Evolutionary conservation across 1,140 invertebrate genomes (phyloP).

Genomic region (Stenopsyche tienmushanensis): DNA sequence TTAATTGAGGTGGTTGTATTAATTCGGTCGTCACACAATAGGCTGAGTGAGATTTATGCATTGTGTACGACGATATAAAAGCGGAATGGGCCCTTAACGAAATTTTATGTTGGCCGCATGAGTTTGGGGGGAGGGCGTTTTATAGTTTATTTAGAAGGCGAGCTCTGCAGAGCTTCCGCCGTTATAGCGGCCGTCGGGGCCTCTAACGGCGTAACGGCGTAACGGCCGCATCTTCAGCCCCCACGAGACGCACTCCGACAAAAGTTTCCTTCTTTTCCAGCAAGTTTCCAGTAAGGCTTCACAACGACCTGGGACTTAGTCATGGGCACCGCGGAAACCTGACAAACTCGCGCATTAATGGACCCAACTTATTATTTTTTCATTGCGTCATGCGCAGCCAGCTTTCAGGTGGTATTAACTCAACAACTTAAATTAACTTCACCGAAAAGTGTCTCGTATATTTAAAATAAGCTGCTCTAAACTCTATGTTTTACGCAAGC

Average conservation of each 20-base stretch:
- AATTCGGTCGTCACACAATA: neutral
- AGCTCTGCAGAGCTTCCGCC: constrained; percentile 1
- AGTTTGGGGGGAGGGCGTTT: neutral
- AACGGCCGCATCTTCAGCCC: no score
- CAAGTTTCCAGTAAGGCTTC: neutral
- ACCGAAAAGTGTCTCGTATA: no score
- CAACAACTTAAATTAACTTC: no score
- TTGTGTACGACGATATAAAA: neutral
- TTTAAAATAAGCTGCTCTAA: no score
- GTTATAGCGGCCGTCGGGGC: neutral
- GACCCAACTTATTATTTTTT: no score
- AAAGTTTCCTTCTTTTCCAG: neutral
- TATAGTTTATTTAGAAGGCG: constrained; percentile 9
- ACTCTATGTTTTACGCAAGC: no score
- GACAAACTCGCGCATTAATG: no score
- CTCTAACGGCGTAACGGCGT: constrained; percentile 1
- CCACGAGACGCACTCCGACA: neutral
- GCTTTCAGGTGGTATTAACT: no score
- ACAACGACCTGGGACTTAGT: neutral
- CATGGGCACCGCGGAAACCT: no score
- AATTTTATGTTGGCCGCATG: neutral
- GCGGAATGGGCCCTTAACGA: neutral
- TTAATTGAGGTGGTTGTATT: neutral
- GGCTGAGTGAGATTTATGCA: neutral
- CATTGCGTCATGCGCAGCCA: no score